These are phyloP conservation scores for Ditylenchus weischeri DNA, from an alignment of 2,888 invertebrate genomes.

Conservation along the genomic window DNA sequence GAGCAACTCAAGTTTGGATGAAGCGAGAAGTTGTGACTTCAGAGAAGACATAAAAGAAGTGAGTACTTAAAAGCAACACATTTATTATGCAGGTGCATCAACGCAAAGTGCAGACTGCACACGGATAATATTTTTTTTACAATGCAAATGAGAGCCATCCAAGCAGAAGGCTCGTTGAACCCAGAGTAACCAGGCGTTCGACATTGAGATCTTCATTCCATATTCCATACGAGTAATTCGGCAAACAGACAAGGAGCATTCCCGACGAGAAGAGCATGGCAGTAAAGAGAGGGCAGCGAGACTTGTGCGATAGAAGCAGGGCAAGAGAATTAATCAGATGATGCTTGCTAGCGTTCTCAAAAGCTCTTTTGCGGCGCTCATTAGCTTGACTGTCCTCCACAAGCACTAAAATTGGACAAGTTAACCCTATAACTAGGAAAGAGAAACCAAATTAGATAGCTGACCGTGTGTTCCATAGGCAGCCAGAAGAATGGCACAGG, in stretches of 20 bases:
- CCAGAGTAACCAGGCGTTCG: conserved; percentile 74
- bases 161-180: conserved; percentile 75
- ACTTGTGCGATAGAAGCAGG: conserved; percentile 74
- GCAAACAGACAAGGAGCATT: conserved; percentile 65
- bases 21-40: too few relatives aligned
- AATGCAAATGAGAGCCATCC: conserved; percentile 72
- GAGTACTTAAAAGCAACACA: too few relatives aligned
- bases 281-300: conserved; percentile 38
- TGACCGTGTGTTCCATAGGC: conserved; percentile 9
- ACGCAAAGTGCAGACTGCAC: too few relatives aligned
- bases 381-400: conserved; percentile 64
- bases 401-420: neutral
- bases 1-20: too few relatives aligned
- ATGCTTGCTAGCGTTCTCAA: conserved; percentile 81
- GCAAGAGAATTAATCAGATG: conserved; percentile 80
- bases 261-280: conserved; percentile 32
- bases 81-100: too few relatives aligned
- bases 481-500: conserved; percentile 74
- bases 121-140: conserved; percentile 16
- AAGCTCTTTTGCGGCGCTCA: conserved; percentile 70
- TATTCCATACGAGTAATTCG: conserved; percentile 85
- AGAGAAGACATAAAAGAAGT: too few relatives aligned
- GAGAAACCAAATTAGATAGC: too few relatives aligned
- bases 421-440: neutral
- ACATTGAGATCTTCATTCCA: conserved; percentile 74